A percentile compares a stretch with the other conserved stretches of the same genome.
phyloP scores from a whole-genome alignment of 2,113 vertebrate species.

The Neodontobutis hainanensis region DNA sequence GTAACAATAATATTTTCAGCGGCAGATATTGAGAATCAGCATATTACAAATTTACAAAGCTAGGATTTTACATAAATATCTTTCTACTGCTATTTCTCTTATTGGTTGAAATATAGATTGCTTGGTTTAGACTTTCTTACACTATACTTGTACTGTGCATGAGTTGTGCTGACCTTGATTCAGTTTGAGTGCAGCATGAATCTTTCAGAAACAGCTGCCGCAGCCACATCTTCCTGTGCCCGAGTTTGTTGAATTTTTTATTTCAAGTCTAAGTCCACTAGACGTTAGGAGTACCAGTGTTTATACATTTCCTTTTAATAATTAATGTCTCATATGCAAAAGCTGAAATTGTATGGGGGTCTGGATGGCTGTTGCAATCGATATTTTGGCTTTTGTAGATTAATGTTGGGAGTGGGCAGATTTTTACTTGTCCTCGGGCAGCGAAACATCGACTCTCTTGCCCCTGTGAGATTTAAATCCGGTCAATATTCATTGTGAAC shows the following conservation, averaged over 20 bases:
- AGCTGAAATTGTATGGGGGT: constrained; percentile 21
- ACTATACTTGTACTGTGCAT: background rate
- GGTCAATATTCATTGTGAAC: constrained; percentile 38
- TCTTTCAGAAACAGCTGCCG: constrained; percentile 71
- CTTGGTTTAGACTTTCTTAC: background rate
- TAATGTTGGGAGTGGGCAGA: constrained; percentile 26
- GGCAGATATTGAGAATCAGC: too few species aligned
- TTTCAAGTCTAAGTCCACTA: constrained; percentile 18
- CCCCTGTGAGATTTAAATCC: constrained; percentile 17
- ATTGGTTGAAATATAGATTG: background rate
- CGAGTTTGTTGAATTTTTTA: constrained; percentile 67
- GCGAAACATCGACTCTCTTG: constrained; percentile 38
- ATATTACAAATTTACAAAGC: too few species aligned
- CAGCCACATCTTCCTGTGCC: constrained; percentile 48
- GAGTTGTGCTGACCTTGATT: constrained; percentile 53
- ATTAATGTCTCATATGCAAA: constrained; percentile 8
- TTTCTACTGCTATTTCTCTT: background rate
- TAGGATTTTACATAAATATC: background rate
- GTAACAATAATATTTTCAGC: too few species aligned
- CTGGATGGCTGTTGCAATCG: constrained; percentile 35
- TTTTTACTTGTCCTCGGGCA: constrained; percentile 41
- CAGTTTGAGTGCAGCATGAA: constrained; percentile 61
- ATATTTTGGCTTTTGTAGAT: constrained; percentile 45
- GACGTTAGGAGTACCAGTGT: constrained; percentile 16
- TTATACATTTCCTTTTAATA: constrained; percentile 1